Conservation (phyloP, 2,888 invertebrate genomes). For the Pseudolycoriella hygida region DNA sequence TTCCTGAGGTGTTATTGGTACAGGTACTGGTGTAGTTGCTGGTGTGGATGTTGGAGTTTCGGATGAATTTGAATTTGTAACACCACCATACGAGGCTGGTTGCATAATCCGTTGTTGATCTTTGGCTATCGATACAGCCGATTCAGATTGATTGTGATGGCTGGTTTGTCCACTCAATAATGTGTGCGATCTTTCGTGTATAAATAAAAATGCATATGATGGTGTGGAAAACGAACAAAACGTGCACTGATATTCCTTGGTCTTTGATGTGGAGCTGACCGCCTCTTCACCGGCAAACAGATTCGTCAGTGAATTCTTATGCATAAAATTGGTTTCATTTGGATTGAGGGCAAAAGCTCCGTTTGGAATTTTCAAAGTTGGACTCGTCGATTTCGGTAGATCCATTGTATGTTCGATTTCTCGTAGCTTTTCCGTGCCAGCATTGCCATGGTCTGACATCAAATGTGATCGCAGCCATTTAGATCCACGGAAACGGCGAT, state of each 20-base stretch:
- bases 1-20: conserved; percentile 16
- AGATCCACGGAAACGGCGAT: conserved; percentile 68
- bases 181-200: conserved; percentile 75
- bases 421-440: conserved; percentile 27
- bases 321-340: conserved; percentile 18
- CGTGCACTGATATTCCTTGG: conserved; percentile 75
- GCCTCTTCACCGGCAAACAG: conserved; percentile 10
- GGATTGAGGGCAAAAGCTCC: conserved; percentile 13
- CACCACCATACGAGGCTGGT: conserved; percentile 10
- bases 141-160: conserved; percentile 15
- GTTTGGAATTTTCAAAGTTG: conserved; percentile 28
- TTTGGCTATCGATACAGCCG: conserved; percentile 36
- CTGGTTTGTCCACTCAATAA: conserved; percentile 19
- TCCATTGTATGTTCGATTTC: conserved; percentile 22
- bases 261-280: conserved; percentile 17
- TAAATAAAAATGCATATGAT: conserved; percentile 75
- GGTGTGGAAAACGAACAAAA: conserved; percentile 80
- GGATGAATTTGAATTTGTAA: conserved; percentile 26
- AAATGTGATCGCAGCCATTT: conserved; percentile 80
- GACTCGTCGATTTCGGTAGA: conserved; percentile 22
- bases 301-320: conserved; percentile 20
- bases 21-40: conserved; percentile 16
- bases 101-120: conserved; percentile 38
- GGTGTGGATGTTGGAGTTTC: conserved; percentile 22
- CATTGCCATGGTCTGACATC: conserved; percentile 64